Base-by-base conservation (phyloP, 2,888 invertebrate species). In the Lissocephala sabroskyi region DNA sequence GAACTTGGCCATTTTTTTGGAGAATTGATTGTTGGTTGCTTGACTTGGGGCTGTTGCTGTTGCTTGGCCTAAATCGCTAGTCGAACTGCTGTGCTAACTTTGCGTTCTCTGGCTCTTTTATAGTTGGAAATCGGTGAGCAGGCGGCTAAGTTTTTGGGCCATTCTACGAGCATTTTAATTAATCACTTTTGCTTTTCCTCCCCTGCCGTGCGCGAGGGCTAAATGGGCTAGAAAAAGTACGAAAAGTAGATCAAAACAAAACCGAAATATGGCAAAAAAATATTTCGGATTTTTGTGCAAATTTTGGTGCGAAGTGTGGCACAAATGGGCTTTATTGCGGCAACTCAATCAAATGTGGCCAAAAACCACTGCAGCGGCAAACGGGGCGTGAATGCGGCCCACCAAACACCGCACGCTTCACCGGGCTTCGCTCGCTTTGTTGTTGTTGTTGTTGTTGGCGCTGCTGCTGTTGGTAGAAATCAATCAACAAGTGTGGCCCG, bases 401-500 rank as follows among this genome's bases (percentile, higher is more conserved):
- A 36, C 37, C 36, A 28, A 28, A 35, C 28, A 53, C 46, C 33
- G 64, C 56, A 55, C 29, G 52, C 50, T 70, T 51, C 45, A 56
- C 44, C 57, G 52, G 45, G 30, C 19, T 5, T 11, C 9, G 11
- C 39, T 30, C 30, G 10, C 10, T 33, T 61, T 46, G 35, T 36
- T 39, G 42, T 18, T 29, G 32, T 36, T 43, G 16, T 35, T 45
- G 40, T 18, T 47, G 32, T 37, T 53, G 45, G 11, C 39, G 28
- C 14, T 18, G 39, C 28, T 36, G 28, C 14, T 18, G 39, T 29
- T 36, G 40, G 41, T 58, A 53, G 60, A 71, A 68, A 68, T 68
- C 67, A 75, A 68, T 71, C 75, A 68, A 51, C 71, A 75, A 71
- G 75, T 67, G 75, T 52, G 52, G 75, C 67, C 60, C 64, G 64